Evolutionary conservation across 2,888 invertebrate species (phyloP).

Genomic region (Gisinianus flammeolus): DNA sequence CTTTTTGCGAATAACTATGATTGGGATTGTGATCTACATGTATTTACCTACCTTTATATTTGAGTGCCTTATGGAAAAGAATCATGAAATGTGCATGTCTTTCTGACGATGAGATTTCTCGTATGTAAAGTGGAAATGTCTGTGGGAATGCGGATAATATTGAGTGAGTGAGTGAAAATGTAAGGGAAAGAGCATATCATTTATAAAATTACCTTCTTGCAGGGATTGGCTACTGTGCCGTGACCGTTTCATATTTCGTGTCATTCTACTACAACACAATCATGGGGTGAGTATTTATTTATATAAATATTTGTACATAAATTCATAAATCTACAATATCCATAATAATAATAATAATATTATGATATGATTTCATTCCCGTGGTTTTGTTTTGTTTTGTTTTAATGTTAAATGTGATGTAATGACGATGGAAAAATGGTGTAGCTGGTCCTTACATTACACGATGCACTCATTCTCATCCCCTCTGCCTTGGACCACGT

Average conservation of each 20-base stretch:
- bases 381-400: neutral
- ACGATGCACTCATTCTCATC: conserved; percentile 72
- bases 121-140: neutral
- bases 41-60: too few relatives aligned
- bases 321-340: too few relatives aligned
- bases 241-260: conserved; percentile 79
- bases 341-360: too few relatives aligned
- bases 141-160: neutral
- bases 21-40: too few relatives aligned
- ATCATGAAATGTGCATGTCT: too few relatives aligned
- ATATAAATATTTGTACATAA: too few relatives aligned
- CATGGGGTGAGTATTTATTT: too few relatives aligned
- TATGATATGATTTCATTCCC: neutral
- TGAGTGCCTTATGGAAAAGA: too few relatives aligned
- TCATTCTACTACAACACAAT: conserved; percentile 86
- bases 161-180: neutral
- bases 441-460: conserved; percentile 79
- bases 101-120: too few relatives aligned
- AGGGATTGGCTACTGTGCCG: conserved; percentile 81
- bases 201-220: conserved; percentile 46
- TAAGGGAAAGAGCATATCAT: neutral
- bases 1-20: too few relatives aligned
- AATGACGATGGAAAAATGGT: neutral
- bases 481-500: conserved; percentile 80
- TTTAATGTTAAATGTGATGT: neutral